These are phyloP conservation scores for Zaprionus obscuricornis DNA, from an alignment of 2,888 invertebrate species.

Conservation along the genomic window DNA sequence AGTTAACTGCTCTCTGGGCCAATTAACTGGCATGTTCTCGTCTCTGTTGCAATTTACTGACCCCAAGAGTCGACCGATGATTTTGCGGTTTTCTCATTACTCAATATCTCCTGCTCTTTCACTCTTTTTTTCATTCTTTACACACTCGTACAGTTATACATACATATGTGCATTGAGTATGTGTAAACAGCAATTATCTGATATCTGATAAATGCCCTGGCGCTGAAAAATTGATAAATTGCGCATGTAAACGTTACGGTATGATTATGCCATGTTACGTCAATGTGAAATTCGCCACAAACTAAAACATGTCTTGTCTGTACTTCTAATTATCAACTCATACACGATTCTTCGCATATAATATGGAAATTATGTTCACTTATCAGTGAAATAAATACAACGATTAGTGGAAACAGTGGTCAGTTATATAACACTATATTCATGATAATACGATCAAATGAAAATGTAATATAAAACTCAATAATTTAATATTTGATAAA, in stretches of 20 bases:
- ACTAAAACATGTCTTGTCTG: too few relatives aligned
- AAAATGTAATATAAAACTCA: too few relatives aligned
- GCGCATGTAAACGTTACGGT: slow-evolving; percentile 73
- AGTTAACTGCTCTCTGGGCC: slow-evolving; percentile 75
- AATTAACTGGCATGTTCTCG: slow-evolving; percentile 63
- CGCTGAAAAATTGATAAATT: slow-evolving; percentile 77
- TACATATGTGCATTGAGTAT: slow-evolving; percentile 44
- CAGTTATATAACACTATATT: too few relatives aligned
- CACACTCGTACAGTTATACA: slow-evolving; percentile 2
- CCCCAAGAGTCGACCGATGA: slow-evolving; percentile 67
- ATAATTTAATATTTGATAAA: too few relatives aligned
- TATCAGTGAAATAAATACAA: too few relatives aligned
- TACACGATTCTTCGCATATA: too few relatives aligned
- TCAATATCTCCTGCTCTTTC: slow-evolving; percentile 10
- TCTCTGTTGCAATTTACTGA: slow-evolving; percentile 67
- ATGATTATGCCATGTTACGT: slow-evolving; percentile 65
- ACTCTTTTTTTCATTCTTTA: too few relatives aligned
- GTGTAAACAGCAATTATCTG: slow-evolving; percentile 77
- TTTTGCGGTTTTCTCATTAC: slow-evolving; percentile 68
- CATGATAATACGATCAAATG: too few relatives aligned
- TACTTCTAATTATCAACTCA: too few relatives aligned
- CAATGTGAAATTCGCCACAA: not conserved
- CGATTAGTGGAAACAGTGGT: too few relatives aligned
- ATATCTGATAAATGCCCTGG: slow-evolving; percentile 75
- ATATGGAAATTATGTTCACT: too few relatives aligned